Base-by-base conservation (phyloP, 2,888 invertebrate genomes). In the Pammene fasciana region DNA sequence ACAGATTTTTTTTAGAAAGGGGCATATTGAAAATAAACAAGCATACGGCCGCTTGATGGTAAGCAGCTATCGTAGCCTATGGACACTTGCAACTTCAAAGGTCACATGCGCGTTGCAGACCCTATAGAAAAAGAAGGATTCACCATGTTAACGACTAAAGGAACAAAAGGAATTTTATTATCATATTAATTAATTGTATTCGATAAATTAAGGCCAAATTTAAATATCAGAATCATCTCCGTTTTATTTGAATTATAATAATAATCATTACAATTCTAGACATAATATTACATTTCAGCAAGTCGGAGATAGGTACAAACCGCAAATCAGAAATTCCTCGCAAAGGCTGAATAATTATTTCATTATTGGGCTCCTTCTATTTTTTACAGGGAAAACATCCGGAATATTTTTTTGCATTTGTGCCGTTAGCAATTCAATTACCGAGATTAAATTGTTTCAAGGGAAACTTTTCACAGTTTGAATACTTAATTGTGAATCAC, bases 341-440 rank as follows among this genome's bases (percentile, higher is more conserved):
- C 14, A 52, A 52, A 13, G 13, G 52, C 52, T 26, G 13, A 11
- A 13, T 11, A 50, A 52, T 52, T n/a, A 52, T 13, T 52, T 34
- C 7, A 26, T 50, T 50, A 50, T 50, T 18, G 26, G 50, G 50
- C 26, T 26, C 50, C 26, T 13, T 26, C 2, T 14, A 14, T 46
- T 10, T 0, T 18, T 48, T 26, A 7, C 2, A 54, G 34, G 54
- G 9, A 54, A 54, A 54, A 54, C 26, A 34, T 34, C 8, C 7
- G 34, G 34, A 18, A 18, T 34, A 11, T 34, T 52, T 52, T 52
- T 13, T 13, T 34, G 5, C 18, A n/a, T 26, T n/a, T 54, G 54
- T 54, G 50, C 50, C 26, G 18, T 34, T 34, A 54, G 13, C 54
- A 54, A 54, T 54, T 54, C 52, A 34, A 54, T 34, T 54, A 34